Evolutionary conservation across 1,140 invertebrate species (phyloP), one percentile per base, ranked within the genome.

Genomic region (Drosophila sucinea): DNA sequence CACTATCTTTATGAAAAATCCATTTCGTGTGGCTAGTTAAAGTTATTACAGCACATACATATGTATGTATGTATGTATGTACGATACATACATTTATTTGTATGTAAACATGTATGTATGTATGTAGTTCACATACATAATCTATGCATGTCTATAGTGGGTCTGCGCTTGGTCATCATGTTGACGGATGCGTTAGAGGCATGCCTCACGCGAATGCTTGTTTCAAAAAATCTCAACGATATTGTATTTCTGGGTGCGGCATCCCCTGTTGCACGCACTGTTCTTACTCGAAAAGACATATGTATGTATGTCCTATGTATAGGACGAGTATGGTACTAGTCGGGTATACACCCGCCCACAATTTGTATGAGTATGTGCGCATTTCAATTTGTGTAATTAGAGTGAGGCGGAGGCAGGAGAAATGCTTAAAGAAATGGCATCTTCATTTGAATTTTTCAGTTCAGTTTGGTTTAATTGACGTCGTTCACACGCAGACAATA

Each of bases 381-480:
- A 71, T 85, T 85, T 71, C 67, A 85, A 85, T 85, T 85, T 85
- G 71, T 86, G 47, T 85, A 85, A 85, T 85, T 85, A 84, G 73
- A 73, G 79, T 61, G 61, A 60, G 38, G 41, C 30, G 64, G 61
- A 60, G 38, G 41, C 30, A 30, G 35, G 61, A 60, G 44, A 73
- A 55, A 58, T 74, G 58, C 11, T 60, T 47, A 56, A 75, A 68
- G 60, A 70, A 77, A 78, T 60, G 64, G 63, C 67, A 84, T 77
- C 77, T 84, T 71, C 85, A 70, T 80, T 77, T 77, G 32, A 77
- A 71, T 70, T 79, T 74, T 56, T 61, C 66, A 67, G 38, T 72
- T 68, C 33, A n/a, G 35, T 67, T 40, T 54, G 27, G 51, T 70
- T 85, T 79, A 86, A 85, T 85, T 85, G 78, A 75, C 65, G 82